phyloP scores from a whole-genome alignment of 2,113 vertebrate species.

The Peromyscus maniculatus region DNA sequence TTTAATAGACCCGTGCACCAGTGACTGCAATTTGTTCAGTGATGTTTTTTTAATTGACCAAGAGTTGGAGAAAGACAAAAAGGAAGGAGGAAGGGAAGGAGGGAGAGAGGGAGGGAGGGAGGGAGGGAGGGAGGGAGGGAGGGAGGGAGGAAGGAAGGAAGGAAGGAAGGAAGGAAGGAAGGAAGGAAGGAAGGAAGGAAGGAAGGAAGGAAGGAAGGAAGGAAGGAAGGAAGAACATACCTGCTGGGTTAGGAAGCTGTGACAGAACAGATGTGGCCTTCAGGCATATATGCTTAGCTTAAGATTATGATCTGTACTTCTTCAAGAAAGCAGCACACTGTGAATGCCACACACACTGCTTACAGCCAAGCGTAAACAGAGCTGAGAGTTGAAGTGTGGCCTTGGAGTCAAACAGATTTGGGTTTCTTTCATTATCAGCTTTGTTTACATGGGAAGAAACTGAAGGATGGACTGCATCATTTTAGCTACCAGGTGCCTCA shows the following conservation, averaged over 20 bases:
- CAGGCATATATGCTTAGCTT: not conserved
- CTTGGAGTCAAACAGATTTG: not conserved
- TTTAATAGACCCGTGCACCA: not conserved
- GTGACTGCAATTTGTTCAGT: not conserved
- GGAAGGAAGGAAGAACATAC: too few relatives aligned
- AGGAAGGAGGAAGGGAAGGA: not conserved
- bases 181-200: too few relatives aligned
- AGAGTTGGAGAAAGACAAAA: not conserved
- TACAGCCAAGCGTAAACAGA: not conserved
- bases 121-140: too few relatives aligned
- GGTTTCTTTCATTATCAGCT: not conserved
- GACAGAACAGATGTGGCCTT: not conserved
- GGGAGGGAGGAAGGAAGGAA: not conserved
- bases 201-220: too few relatives aligned
- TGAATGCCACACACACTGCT: not conserved
- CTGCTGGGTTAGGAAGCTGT: not conserved
- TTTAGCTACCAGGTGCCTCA: not conserved
- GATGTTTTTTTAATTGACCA: not conserved
- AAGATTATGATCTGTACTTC: not conserved
- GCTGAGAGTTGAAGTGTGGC: not conserved
- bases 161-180: not conserved
- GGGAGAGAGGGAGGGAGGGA: rapidly evolving
- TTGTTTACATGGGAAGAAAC: not conserved
- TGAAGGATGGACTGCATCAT: not conserved
- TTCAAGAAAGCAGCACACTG: not conserved